phyloP scores from a whole-genome alignment of 2,113 vertebrate genomes.

The Ranitomeya variabilis region DNA sequence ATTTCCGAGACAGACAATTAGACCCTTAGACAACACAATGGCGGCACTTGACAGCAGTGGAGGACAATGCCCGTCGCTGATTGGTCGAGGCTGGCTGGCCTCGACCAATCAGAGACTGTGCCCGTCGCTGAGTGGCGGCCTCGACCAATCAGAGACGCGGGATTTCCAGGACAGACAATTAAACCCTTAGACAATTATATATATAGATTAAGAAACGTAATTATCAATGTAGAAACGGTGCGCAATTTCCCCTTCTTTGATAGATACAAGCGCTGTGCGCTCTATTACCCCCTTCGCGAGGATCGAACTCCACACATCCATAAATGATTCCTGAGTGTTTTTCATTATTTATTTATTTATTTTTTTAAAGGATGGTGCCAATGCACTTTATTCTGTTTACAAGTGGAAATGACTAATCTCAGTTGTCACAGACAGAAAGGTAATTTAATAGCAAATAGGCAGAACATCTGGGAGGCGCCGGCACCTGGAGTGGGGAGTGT shows the following conservation, averaged over 20 bases:
- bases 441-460: conserved; percentile 3
- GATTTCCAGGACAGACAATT: too few species aligned
- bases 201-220: background rate
- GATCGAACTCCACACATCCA: background rate
- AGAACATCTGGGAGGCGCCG: background rate
- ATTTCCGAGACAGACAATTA: too few species aligned
- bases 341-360: background rate
- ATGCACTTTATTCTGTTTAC: conserved; percentile 14
- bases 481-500: background rate
- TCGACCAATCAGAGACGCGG: too few species aligned
- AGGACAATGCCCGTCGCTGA: too few species aligned
- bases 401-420: background rate
- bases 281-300: background rate
- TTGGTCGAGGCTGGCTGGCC: too few species aligned
- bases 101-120: too few species aligned
- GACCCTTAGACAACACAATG: too few species aligned
- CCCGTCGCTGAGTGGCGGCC: too few species aligned
- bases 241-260: background rate
- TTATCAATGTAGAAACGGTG: background rate
- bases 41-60: too few species aligned
- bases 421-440: background rate
- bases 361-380: background rate
- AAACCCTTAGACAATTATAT: too few species aligned
- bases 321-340: background rate
- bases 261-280: background rate